Evolutionary conservation across 2,113 vertebrate genomes (phyloP).

Genomic region (Rynchops niger): DNA sequence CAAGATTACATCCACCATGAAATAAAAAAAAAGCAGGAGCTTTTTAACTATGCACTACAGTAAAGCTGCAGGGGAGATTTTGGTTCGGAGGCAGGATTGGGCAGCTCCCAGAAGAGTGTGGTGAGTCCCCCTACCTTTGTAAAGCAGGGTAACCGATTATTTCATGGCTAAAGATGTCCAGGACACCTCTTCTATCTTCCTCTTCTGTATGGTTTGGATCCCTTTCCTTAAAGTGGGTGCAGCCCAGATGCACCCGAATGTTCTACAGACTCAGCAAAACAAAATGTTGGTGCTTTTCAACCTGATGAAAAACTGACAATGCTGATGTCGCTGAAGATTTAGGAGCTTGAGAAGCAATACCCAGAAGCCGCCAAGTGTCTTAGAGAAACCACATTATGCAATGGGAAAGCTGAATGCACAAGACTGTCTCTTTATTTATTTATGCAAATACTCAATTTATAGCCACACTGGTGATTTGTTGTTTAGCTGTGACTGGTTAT

Average conservation of each 20-base stretch:
- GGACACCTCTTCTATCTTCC: neutral
- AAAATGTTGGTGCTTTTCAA: neutral
- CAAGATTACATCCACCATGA: neutral
- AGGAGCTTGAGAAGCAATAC: neutral
- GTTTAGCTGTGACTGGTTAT: neutral
- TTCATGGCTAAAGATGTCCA: neutral
- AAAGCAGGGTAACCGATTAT: neutral
- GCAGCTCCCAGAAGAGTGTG: neutral
- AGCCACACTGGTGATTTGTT: slow-evolving; percentile 21
- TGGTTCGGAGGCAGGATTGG: neutral
- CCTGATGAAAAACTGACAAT: neutral
- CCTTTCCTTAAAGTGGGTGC: neutral
- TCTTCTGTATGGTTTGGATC: neutral
- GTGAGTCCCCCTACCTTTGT: neutral
- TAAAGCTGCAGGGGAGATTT: neutral
- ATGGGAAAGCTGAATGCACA: neutral
- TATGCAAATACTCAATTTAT: slow-evolving; percentile 41
- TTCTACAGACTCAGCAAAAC: neutral
- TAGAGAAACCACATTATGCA: neutral
- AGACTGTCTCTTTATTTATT: neutral
- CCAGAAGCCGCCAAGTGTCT: neutral
- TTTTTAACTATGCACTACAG: neutral
- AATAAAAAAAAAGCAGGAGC: neutral
- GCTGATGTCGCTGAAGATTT: neutral
- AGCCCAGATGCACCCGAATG: neutral